Percentiles rank a stretch among this genome's conserved stretches.
phyloP scores from a whole-genome alignment of 2,888 invertebrate species.

The Drosophila pseudotalamancana region DNA sequence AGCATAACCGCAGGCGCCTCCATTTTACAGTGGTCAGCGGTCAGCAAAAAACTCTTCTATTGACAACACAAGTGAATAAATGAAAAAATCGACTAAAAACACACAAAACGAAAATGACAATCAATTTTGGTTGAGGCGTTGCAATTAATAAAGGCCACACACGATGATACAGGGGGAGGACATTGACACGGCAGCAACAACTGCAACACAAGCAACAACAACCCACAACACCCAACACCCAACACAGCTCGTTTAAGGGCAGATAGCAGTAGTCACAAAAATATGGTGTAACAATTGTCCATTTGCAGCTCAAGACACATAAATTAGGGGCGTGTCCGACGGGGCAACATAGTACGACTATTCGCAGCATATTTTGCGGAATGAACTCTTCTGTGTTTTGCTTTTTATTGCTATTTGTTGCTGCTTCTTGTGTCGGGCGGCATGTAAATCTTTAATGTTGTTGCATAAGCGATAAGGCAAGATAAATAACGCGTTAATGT shows the following conservation, averaged over 20 bases:
- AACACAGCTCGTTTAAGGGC: constrained; percentile 18
- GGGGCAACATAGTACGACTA: constrained; percentile 26
- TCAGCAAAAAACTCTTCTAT: constrained; percentile 27
- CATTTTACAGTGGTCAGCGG: constrained; percentile 52
- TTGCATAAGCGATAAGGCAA: constrained; percentile 76
- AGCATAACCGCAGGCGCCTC: constrained; percentile 65
- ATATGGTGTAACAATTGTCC: constrained; percentile 63
- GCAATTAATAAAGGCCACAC: constrained; percentile 75
- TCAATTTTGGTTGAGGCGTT: constrained; percentile 76
- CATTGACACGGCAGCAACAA: constrained; percentile 61
- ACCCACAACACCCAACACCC: constrained; percentile 11
- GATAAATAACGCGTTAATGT: constrained; percentile 78
- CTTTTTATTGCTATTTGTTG: constrained; percentile 4
- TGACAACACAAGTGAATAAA: constrained; percentile 16
- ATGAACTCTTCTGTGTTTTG: constrained; percentile 9
- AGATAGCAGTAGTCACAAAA: constrained; percentile 50
- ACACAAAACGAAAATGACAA: constrained; percentile 57
- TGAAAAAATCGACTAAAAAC: constrained; percentile 21
- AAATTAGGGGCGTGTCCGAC: constrained; percentile 71
- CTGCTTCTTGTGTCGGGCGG: constrained; percentile 25
- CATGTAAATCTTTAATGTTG: constrained; percentile 77
- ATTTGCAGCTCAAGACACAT: constrained; percentile 73
- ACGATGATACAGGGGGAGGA: constrained; percentile 47
- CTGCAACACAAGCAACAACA: constrained; percentile 11
- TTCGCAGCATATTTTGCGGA: constrained; percentile 33